phyloP scores from a whole-genome alignment of 2,888 invertebrate genomes.

The Polyommatus iphigenia region DNA sequence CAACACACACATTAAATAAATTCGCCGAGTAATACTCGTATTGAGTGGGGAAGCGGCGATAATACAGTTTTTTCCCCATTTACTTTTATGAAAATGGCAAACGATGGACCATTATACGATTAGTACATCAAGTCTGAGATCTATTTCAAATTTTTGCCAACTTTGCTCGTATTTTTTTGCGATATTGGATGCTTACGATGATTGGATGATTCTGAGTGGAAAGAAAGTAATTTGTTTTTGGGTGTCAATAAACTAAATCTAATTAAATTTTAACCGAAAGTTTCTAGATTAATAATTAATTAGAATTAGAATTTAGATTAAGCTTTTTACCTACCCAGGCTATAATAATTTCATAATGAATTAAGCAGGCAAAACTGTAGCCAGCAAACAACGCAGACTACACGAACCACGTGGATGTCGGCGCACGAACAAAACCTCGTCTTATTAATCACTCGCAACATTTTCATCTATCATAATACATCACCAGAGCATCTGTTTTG shows the following conservation, averaged over 20 bases:
- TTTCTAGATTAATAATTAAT: neutral
- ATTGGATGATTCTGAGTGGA: neutral
- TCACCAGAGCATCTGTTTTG: slow-evolving; percentile 24
- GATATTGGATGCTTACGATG: neutral
- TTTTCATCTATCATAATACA: slow-evolving; percentile 29
- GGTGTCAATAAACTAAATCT: neutral
- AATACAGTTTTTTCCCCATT: slow-evolving; percentile 13
- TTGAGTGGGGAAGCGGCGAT: slow-evolving; percentile 12
- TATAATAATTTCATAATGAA: neutral
- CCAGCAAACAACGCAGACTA: neutral
- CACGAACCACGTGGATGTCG: neutral
- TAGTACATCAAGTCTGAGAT: slow-evolving; percentile 16
- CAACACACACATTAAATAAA: slow-evolving; percentile 31
- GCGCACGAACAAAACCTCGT: slow-evolving; percentile 8
- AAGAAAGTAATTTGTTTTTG: no score
- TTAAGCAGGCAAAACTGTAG: neutral
- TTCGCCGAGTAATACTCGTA: slow-evolving; percentile 30
- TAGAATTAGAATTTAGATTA: neutral
- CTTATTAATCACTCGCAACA: slow-evolving; percentile 21
- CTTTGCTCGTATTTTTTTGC: neutral
- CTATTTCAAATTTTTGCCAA: neutral
- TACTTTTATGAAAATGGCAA: slow-evolving; percentile 30
- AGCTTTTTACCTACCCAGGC: neutral
- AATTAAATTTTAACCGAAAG: neutral
- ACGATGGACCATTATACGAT: slow-evolving; percentile 21